These are phyloP conservation scores for Porites divaricata DNA, from an alignment of 92 coral and sea anemone species.

Conservation along the genomic window DNA sequence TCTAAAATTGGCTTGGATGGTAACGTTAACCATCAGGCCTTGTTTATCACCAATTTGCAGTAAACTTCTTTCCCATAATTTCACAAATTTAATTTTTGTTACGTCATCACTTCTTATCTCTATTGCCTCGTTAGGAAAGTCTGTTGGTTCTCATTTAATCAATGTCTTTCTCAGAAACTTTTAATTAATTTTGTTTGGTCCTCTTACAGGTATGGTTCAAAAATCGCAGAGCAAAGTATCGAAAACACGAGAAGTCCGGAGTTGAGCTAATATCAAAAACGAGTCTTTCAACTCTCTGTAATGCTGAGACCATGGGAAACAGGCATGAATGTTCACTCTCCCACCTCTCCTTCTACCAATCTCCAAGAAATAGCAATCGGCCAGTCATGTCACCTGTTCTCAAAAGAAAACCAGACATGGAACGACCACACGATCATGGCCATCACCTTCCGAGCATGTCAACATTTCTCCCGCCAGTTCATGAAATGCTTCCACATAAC, in stretches of 20 bases:
- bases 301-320: neutral
- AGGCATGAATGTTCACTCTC: conserved; percentile 12
- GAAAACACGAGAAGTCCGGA: conserved; percentile 76
- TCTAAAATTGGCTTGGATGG: too few species aligned
- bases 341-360: conserved; percentile 5
- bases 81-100: too few species aligned
- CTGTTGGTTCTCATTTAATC: too few species aligned
- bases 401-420: conserved; percentile 17
- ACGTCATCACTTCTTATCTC: too few species aligned
- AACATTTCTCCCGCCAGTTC: conserved; percentile 45
- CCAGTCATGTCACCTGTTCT: conserved; percentile 20
- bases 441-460: conserved; percentile 37
- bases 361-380: conserved; percentile 7
- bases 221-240: conserved; percentile 92
- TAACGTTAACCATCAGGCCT: too few species aligned
- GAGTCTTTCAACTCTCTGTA: conserved; percentile 6
- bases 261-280: conserved; percentile 7
- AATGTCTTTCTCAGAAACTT: too few species aligned
- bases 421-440: conserved; percentile 3
- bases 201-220: conserved; percentile 92
- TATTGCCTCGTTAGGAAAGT: too few species aligned
- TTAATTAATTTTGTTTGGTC: too few species aligned
- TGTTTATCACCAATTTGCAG: too few species aligned
- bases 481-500: conserved; percentile 33
- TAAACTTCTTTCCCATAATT: too few species aligned